Base-by-base conservation (phyloP, 2,888 invertebrate species). In the Eustalomyia histrio region DNA sequence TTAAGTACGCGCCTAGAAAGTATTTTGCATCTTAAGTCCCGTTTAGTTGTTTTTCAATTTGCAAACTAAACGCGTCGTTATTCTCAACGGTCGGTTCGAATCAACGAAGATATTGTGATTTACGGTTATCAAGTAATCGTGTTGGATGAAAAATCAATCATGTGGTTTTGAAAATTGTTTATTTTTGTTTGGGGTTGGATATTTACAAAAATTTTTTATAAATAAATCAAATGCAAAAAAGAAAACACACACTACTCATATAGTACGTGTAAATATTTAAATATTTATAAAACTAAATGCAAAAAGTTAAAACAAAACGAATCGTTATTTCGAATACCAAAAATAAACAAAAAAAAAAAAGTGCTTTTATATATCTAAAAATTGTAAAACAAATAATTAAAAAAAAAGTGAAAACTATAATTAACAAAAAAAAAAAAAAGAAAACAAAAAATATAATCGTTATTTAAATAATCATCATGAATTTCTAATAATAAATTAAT, bases 21-120 rank as follows among this genome's bases (percentile, higher is more conserved):
- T 74, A 76, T 73, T 80, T 76, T 71, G 83, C 83, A 79, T 83
- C 83, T 83, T 72, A 75, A 79, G 80, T 65, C 73, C 72, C 83
- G 76, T 76, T 82, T 80, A 82, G 83, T 83, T 73, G 73, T 64
- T 78, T 71, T 78, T 69, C 79, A 84, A 76, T 82, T 83, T 80
- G 84, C 84, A 81, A 81, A 74, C 79, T 64, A 76, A 74, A 73
- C 83, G 78, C 79, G 74, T 80, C 74, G 55, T 58, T n/a, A 21
- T 61, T 35, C 52, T 12, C 16, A 14, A 43, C 33, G 65, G 60
- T 52, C 17, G 24, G 64, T 68, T 57, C 18, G 10, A 17, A 39
- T 35, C 35, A 18, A 14, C 43, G n/a, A n/a, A 47, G 43, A 47
- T 14, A 3, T 12, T 10, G 39, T 14, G 1, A 39, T 6, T 39